phyloP scores from a whole-genome alignment of 2,888 invertebrate genomes.

The Dolomedes plantarius region DNA sequence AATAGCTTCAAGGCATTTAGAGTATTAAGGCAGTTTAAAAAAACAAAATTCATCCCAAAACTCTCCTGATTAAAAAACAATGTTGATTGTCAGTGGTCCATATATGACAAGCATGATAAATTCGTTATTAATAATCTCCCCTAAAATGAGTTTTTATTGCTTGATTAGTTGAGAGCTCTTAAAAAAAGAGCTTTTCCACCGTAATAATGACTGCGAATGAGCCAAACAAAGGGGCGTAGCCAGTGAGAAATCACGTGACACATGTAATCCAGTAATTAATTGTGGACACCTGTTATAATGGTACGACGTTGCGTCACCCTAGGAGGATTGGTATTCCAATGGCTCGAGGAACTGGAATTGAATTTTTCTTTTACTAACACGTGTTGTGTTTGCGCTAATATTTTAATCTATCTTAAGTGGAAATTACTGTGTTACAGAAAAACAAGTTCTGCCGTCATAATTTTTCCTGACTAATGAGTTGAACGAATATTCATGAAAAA shows the following conservation, averaged over 20 bases:
- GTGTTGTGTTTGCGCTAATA: not conserved
- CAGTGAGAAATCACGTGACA: slow-evolving; percentile 39
- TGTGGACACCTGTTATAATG: not conserved
- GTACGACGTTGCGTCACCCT: not conserved
- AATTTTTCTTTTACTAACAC: not conserved
- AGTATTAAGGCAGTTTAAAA: not conserved
- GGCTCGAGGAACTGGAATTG: not conserved
- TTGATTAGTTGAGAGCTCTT: not conserved
- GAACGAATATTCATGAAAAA: not conserved
- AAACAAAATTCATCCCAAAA: not conserved
- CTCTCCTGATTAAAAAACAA: slow-evolving; percentile 3
- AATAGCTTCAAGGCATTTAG: not conserved
- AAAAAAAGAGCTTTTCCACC: not conserved
- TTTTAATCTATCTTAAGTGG: not conserved
- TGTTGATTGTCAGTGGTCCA: slow-evolving; percentile 17
- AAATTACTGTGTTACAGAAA: not conserved
- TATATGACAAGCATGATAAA: slow-evolving; percentile 46
- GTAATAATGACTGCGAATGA: slow-evolving; percentile 19
- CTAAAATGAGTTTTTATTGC: slow-evolving; percentile 27
- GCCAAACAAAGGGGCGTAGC: slow-evolving; percentile 24
- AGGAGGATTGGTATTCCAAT: slow-evolving; percentile 31
- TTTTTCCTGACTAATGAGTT: not conserved
- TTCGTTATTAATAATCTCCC: slow-evolving; percentile 36
- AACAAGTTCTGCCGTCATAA: not conserved
- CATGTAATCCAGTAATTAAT: slow-evolving; percentile 56